phyloP scores from a whole-genome alignment of 2,113 vertebrate genomes.

The Echinops telfairi region DNA sequence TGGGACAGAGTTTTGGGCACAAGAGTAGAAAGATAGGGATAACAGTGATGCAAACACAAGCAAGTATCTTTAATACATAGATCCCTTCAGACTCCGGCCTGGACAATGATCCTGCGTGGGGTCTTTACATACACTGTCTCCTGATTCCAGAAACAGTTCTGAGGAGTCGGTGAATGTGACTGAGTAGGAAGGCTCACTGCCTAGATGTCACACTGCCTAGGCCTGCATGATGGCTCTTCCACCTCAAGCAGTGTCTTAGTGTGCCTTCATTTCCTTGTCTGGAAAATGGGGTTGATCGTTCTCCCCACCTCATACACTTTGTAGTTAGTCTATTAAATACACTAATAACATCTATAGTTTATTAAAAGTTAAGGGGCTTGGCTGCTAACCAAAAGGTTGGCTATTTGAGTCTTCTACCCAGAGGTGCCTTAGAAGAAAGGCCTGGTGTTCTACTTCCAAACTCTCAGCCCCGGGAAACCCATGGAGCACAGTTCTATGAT shows the following conservation, averaged over 20 bases:
- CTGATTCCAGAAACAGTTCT: neutral
- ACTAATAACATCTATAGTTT: too few relatives aligned
- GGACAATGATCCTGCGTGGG: neutral
- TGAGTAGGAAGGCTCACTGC: neutral
- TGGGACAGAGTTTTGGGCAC: neutral
- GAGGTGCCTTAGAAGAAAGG: neutral
- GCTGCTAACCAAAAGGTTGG: neutral
- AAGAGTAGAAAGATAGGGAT: neutral
- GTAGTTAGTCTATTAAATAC: neutral
- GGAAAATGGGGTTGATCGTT: neutral
- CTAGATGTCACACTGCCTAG: neutral
- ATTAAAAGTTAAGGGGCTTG: neutral
- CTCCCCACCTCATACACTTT: neutral
- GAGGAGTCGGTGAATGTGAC: neutral
- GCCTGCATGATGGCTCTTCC: neutral
- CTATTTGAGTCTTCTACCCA: neutral
- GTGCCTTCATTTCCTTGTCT: neutral
- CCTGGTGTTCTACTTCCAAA: neutral
- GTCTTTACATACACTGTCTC: neutral
- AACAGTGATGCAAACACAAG: neutral
- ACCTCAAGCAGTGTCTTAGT: neutral
- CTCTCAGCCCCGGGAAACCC: neutral
- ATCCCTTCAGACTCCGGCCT: neutral
- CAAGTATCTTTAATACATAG: neutral
- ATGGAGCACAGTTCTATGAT: neutral